Evolutionary conservation across 1,140 invertebrate species (phyloP).

Genomic region (Orussus abietinus): DNA sequence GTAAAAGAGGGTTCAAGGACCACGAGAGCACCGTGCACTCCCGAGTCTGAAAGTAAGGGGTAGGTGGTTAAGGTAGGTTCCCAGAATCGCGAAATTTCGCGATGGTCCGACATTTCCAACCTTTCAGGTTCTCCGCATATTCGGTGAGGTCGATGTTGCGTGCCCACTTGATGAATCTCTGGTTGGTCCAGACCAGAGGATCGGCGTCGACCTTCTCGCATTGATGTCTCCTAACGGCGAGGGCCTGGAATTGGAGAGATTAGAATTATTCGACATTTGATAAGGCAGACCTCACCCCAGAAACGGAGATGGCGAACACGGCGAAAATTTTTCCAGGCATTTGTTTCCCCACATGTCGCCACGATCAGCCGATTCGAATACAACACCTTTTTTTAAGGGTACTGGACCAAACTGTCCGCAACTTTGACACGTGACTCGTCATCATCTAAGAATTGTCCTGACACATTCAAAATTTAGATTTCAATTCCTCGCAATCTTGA

Average conservation of each 20-base stretch:
- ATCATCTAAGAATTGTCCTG: too few species aligned
- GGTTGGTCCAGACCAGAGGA: conserved; percentile 92
- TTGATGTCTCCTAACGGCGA: conserved; percentile 81
- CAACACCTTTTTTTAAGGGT: too few species aligned
- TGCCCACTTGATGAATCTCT: conserved; percentile 88
- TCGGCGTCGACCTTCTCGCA: conserved; percentile 84
- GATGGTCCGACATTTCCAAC: too few species aligned
- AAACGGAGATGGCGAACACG: too few species aligned
- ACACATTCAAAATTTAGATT: too few species aligned
- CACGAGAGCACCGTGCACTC: conserved; percentile 88
- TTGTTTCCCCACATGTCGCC: too few species aligned
- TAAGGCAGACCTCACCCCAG: neutral
- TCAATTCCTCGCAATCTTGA: too few species aligned
- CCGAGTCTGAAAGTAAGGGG: conserved; percentile 70
- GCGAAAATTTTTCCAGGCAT: neutral
- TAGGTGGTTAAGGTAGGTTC: too few species aligned
- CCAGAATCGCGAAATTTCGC: too few species aligned
- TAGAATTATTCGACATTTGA: conserved; percentile 6
- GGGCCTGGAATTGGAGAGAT: conserved; percentile 65
- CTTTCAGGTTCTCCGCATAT: conserved; percentile 92
- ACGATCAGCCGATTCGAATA: too few species aligned
- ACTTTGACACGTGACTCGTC: too few species aligned
- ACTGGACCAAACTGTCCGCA: too few species aligned
- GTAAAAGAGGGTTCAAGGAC: conserved; percentile 90
- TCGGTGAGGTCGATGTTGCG: conserved; percentile 88